Base-by-base conservation (phyloP, 2,113 vertebrate species). In the Phodopus roborovskii region DNA sequence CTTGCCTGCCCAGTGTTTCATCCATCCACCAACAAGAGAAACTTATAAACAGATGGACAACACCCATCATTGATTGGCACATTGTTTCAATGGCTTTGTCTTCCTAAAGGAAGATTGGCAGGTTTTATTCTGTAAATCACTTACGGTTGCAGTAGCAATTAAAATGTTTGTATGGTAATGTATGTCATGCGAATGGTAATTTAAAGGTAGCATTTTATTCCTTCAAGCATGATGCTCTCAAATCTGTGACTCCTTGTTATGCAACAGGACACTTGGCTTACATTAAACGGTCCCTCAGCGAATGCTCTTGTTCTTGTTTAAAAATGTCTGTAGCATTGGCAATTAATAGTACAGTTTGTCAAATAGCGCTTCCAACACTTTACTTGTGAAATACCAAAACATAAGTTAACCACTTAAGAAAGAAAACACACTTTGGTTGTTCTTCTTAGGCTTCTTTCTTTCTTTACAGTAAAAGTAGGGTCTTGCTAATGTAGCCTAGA, bases 371-470 rank as follows among this genome's bases (percentile, higher is more conserved):
- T 98, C 97, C 97, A 98, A 98, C 98, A 97, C 97, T 97, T 98
- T 95, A 98, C 97, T 97, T 99, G 98, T 99, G 97, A 98, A 98
- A 98, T 98, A 98, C 96, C 98, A 85, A 94, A 94, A 98, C 98
- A 98, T 98, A 98, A 98, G 98, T 98, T 96, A 97, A 98, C 97
- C 98, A 97, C 97, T 97, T 98, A 98, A 97, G 33, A n/a, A 39
- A 45, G 4, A 53, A 71, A 70, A 9, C 33, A 56, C 82, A 62
- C 16, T 94, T 58, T 83, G 24, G 26, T 92, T 90, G 26, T 60
- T 77, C 75, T 83, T 93, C 56, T 78, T 36, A 90, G 22, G 45
- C 24, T 83, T 84, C 71, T 85, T 56, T 58, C 26, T 60, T 50
- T 68, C 28, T 58, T 50, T 64, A 19, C 11, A 10, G 64, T 50